Base-by-base conservation (phyloP, 2,113 vertebrate genomes). In the Pedionomus torquatus region DNA sequence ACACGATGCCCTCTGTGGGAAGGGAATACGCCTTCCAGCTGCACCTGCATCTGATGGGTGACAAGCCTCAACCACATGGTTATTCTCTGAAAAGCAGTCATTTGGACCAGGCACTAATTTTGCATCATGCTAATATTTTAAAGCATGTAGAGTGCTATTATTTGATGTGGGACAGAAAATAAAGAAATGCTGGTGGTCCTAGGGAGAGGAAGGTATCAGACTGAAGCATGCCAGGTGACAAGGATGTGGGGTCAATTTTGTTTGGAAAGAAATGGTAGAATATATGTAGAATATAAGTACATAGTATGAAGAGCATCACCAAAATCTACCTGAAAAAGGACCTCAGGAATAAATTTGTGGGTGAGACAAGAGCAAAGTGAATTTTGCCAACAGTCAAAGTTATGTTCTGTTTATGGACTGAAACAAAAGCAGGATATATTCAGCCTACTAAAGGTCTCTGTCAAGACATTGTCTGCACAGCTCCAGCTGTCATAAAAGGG, bases 191-290 rank as follows among this genome's bases (percentile, higher is more conserved):
- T 16, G 8, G 15, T 78, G 20, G 11, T 46, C 17, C 16, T 18
- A 7, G 31, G 25, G 20, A 60, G 15, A n/a, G 30, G 23, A 66
- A 48, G 15, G 17, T 14, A 39, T 37, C 0, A 3, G 58, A 49
- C 21, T 17, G 55, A 66, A 66, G 17, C 12, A 20, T 1, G 0
- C 2, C 31, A 51, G 13, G 28, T 25, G 9, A 30, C 44, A 65
- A 65, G 17, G 19, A 60, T 1, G 0, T 30, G 6, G 9, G 3
- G 13, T 37, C 4, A 80, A 4, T 30, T 23, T 30, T 49, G 3
- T 66, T 51, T 86, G 25, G 44, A 87, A 80, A 17, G 39, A 61
- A 91, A 31, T 11, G 18, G 13, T 13, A 75, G 28, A 54, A n/a
- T n/a, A n/a, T n/a, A n/a, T n/a, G n/a, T n/a, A n/a, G n/a, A n/a